Evolutionary conservation across 2,113 vertebrate genomes (phyloP).

Genomic region (Phalacrocorax pelagicus): DNA sequence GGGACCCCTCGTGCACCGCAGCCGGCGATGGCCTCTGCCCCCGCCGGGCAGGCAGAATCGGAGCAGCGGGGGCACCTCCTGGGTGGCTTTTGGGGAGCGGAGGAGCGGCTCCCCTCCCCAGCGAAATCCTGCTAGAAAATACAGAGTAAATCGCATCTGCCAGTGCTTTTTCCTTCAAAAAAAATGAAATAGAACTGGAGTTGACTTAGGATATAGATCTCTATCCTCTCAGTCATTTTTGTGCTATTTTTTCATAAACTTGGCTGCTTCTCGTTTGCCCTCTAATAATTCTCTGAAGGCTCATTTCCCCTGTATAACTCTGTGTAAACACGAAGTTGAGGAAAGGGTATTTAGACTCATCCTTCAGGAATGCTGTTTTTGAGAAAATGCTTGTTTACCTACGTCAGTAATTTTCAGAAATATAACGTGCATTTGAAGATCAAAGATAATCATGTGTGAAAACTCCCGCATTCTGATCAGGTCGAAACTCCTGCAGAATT

Average conservation of each 20-base stretch:
- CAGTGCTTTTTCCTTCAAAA: neutral
- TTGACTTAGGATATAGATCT: conserved; percentile 65
- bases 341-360: conserved; percentile 70
- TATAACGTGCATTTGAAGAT: conserved; percentile 64
- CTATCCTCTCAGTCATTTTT: conserved; percentile 64
- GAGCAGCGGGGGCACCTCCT: neutral
- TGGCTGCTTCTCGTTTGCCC: conserved; percentile 73
- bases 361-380: conserved; percentile 64
- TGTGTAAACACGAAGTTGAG: conserved; percentile 76
- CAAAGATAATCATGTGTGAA: neutral
- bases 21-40: neutral
- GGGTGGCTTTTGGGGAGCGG: neutral
- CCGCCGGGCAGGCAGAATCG: fast-evolving
- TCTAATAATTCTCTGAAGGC: conserved; percentile 74
- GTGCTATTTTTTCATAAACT: conserved; percentile 70
- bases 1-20: fast-evolving
- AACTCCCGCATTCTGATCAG: neutral
- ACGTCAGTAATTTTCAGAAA: conserved; percentile 64
- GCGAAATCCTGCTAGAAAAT: neutral
- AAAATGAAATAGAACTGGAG: conserved; percentile 52
- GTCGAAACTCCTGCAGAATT: neutral
- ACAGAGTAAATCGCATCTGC: conserved; percentile 7
- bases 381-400: conserved; percentile 69
- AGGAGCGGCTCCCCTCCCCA: neutral
- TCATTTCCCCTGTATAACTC: conserved; percentile 74